Conservation (phyloP, 35 echinoderm and acorn worm genomes). For the Diadema setosum region DNA sequence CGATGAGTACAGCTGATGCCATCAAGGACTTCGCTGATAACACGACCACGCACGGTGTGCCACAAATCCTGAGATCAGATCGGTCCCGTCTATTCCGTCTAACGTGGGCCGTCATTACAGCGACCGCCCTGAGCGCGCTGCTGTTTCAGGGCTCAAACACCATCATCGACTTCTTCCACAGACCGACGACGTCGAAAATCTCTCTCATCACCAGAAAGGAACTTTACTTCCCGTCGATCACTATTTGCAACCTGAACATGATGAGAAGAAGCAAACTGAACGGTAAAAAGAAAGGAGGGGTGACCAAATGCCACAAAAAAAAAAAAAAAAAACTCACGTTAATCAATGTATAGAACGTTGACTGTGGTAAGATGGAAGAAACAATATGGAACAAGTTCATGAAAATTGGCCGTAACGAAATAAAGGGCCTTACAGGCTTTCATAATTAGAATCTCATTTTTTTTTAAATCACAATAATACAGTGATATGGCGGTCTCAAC, state of each 20-base stretch:
- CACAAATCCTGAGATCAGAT: slow-evolving; percentile 29
- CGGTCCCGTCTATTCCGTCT: slow-evolving; percentile 21
- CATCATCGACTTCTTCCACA: slow-evolving; percentile 32
- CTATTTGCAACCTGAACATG: slow-evolving; percentile 84
- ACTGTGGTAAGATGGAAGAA: too few species aligned
- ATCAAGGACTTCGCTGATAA: slow-evolving; percentile 58
- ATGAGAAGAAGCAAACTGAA: slow-evolving; percentile 43
- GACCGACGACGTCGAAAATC: slow-evolving; percentile 47
- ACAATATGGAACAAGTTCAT: too few species aligned
- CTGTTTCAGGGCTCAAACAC: not conserved
- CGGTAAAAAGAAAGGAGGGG: too few species aligned
- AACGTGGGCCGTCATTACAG: slow-evolving; percentile 42
- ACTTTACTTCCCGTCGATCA: slow-evolving; percentile 66
- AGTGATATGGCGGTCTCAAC: too few species aligned
- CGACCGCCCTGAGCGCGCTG: slow-evolving; percentile 12
- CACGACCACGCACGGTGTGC: slow-evolving; percentile 77
- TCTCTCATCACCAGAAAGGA: slow-evolving; percentile 50
- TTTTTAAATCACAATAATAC: too few species aligned
- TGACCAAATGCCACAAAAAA: too few species aligned
- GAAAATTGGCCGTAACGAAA: too few species aligned
- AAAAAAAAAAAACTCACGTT: too few species aligned
- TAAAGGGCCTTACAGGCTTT: too few species aligned
- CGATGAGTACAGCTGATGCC: too few species aligned
- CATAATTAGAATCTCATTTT: too few species aligned
- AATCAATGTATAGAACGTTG: too few species aligned